Evolutionary conservation across 2,888 invertebrate species (phyloP), one percentile per base, ranked within the genome.

Genomic region (Alviniconcha strummeri): DNA sequence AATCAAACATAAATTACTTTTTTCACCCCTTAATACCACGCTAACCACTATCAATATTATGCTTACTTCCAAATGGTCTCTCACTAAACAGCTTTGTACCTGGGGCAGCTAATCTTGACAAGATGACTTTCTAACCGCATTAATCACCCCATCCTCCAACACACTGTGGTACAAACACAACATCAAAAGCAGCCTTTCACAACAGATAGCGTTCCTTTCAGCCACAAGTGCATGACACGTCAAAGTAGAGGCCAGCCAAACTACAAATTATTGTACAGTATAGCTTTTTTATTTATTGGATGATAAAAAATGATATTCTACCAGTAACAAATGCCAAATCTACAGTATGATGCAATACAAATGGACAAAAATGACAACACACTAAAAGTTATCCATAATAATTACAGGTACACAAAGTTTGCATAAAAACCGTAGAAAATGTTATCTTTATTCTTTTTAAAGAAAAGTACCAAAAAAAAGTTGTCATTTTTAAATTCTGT

Each of bases 401-500:
- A 64, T 84, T 80, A 82, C 71, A 78, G 71, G 79, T 82, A 85
- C 82, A 85, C 84, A 86, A 84, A 80, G 82, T 86, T 85, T 86
- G 86, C 85, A 67, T 85, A 85, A 82, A 81, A 82, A 82, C 76
- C 82, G 82, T 83, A 82, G 85, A 85, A 85, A 83, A 83, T 67
- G 60, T 77, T 81, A 71, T 80, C 77, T 60, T 69, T 71, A 83
- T 84, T 86, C 85, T 85, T 86, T 86, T 85, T 83, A 85, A 85
- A 84, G 85, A 84, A 86, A 19, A 69, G 69, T 60, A 80, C 17
- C 36, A 71, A 19, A 19, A 6, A 71, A 17, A 76, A 76, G 17
- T 15, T 15, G 8, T 71, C 17, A 17, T 8, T 15, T 71, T 7
- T 17, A 71, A 19, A 71, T 71, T 19, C 64, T 71, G 19, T 11